Evolutionary conservation across 2,797 vertebrate genomes (phyloP), one percentile per base, ranked within the genome.

Genomic region (Megalops cyprinoides): DNA sequence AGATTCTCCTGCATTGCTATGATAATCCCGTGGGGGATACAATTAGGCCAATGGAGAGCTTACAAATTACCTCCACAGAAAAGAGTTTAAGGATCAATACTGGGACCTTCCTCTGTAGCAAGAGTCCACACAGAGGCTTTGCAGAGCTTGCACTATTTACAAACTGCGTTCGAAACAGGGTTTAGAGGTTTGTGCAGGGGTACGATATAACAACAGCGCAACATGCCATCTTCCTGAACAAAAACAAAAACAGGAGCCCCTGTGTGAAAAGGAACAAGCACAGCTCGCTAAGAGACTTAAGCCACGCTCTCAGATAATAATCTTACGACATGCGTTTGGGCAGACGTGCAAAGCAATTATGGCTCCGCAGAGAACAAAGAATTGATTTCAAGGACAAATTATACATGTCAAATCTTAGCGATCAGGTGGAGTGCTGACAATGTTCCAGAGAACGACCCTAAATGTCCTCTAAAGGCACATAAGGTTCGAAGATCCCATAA

Each of bases 61-160:
- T 34, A 46, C 23, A 37, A 67, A 67, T 79, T 15, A 79, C 39
- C 44, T 49, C 58, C 60, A 67, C 46, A 79, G 56, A 78, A 31
- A n/a, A 9, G 10, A 42, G 56, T 56, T 77, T 8, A 37, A 60
- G 23, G 46, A 79, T 79, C 78, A 71, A 79, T 79, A 71, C 20
- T 65, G 55, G 28, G 65, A 31, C 25, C 56, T 46, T 25, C 39
- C 65, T 62, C 39, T 31, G 25, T 34, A 18, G 48, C 14, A 34
- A 39, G 28, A 37, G 31, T 14, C 28, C 48, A 28, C n/a, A 18
- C 6, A 46, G n/a, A 49, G 23, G 20, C 76, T 48, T 31, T 39
- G 37, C 67, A 69, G 34, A 60, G 71, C 51, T 49, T 65, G 71
- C 73, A 69, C 44, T 65, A 74, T 53, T 76, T 23, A 48, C 25